Base-by-base conservation (phyloP, 2,888 invertebrate genomes). In the Clistopyga incitator region DNA sequence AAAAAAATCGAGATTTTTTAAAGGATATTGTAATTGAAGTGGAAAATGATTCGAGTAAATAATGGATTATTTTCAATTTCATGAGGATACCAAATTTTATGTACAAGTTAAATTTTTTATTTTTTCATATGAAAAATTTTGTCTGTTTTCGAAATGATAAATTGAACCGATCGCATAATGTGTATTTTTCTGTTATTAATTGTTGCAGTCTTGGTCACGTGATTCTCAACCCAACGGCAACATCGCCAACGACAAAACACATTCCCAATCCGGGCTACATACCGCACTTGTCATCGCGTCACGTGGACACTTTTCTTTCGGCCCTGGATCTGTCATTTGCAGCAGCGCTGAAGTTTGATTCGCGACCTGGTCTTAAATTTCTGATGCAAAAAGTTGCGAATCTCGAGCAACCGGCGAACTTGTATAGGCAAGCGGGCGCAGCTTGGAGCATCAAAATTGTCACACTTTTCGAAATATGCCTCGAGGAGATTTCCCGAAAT, bases 341-440 rank as follows among this genome's bases (percentile, higher is more conserved):
- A 74, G 95, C 97, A 80, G 97, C 98, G 0, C 95, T 96, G 91
- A 97, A 97, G 89, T 98, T 99, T 91, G 98, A 99, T 93, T 95
- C 96, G 10, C 95, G 98, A 45, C 98, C 98, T 0, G 98, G 98
- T 0, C 94, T 99, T 23, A 99, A 99, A 93, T 98, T 99, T 92
- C 95, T 99, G 3, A 96, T 98, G 84, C 98, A 99, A 93, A 98
- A 98, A 94, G 98, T 98, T 0, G 97, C 97, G 0, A 97, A 97
- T 90, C 95, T 98, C 85, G 97, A 97, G 82, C 95, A 97, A 88
- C 97, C 98, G 4, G 98, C 98, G 1, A 98, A 98, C 93, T 94
- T 98, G n/a, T 98, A 98, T 92, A 97, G 97, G 82, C 98, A 98
- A 93, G 97, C 98, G 11, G 98, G 98, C 45, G 97, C 98, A 0